Evolutionary conservation across 2,888 invertebrate species (phyloP), one percentile per base, ranked within the genome.

Genomic region (Lucinisca nassula): DNA sequence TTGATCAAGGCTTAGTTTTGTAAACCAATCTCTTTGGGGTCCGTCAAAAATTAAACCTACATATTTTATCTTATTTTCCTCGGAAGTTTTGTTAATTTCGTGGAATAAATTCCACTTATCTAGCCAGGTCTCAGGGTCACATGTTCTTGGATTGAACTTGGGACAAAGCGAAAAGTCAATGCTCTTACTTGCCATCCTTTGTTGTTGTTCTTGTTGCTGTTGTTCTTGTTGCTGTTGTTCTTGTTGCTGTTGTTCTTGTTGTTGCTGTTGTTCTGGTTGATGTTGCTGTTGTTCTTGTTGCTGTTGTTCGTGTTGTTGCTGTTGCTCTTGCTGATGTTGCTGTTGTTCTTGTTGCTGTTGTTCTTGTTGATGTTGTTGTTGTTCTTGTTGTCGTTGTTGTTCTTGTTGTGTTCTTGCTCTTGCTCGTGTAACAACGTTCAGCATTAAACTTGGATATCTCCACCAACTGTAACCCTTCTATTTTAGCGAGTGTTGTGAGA

Each of bases 11-110:
- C 2, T 17, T 10, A 61, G 30, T 30, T 61, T 61, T 30, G 61
- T 10, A 10, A 61, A 61, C 61, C 61, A 61, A 17, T 61, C 61
- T 30, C 30, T 61, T 27, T 30, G 30, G 17, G 61, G 61, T 4
- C 61, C 61, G 27, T 61, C 61, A 61, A 61, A 61, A 61, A 61
- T 61, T 61, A 61, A 30, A 27, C 61, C 61, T 61, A 61, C 61
- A 61, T 61, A 61, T 61, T 61, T 61, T 17, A 61, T 30, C 27
- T 61, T 61, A 30, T 61, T 61, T 61, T 61, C 61, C 17, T 61
- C 61, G 3, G 61, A 61, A 2, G 30, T 61, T 61, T 61, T 61
- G 17, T 61, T 55, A 6, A 61, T 61, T 30, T 61, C 61, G 17
- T 61, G 61, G 27, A 61, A 61, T 30, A 27, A 30, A 61, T 61